Evolutionary conservation across 2,113 vertebrate species (phyloP), one percentile per base, ranked within the genome.

Genomic region (Eclectus roratus): DNA sequence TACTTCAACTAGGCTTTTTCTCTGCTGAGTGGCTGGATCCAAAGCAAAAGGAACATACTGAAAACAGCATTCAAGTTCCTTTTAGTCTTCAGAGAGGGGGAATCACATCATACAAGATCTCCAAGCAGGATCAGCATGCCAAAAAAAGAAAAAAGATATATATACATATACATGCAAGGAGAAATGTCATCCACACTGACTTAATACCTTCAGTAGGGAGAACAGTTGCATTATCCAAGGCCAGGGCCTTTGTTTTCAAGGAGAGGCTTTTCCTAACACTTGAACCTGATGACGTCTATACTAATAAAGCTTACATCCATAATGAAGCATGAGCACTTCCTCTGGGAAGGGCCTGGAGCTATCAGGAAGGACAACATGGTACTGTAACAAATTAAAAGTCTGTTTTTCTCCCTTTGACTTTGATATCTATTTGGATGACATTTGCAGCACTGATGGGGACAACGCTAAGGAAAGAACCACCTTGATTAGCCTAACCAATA

Each of bases 261-360:
- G 91, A 41, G 53, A 2, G 44, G 65, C 88, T 94, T 93, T 79
- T 95, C 85, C 85, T 91, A 94, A 95, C 92, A 96, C 65, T 95
- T 96, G 93, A 94, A 96, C 93, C 56, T 72, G 69, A 94, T 95
- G 95, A 97, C 86, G 64, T 92, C 92, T 83, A 81, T 74, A 79
- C 83, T 91, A 91, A 96, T 96, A 96, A 94, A 94, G 88, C 69
- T 96, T 93, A 93, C 93, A 97, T 96, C 90, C 73, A 93, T 96
- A 96, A 94, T 92, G 92, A 95, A 92, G 92, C 72, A 81, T 80
- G 65, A 94, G 83, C 66, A 88, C 93, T 96, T 96, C 95, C 92
- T 96, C 86, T 94, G 93, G 92, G 93, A 93, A 95, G 96, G 94
- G 86, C 90, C 83, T 5, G 3, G 77, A 94, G 91, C 90, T 93